Base-by-base conservation (phyloP, 2,797 vertebrate species). In the Tapirus indicus region DNA sequence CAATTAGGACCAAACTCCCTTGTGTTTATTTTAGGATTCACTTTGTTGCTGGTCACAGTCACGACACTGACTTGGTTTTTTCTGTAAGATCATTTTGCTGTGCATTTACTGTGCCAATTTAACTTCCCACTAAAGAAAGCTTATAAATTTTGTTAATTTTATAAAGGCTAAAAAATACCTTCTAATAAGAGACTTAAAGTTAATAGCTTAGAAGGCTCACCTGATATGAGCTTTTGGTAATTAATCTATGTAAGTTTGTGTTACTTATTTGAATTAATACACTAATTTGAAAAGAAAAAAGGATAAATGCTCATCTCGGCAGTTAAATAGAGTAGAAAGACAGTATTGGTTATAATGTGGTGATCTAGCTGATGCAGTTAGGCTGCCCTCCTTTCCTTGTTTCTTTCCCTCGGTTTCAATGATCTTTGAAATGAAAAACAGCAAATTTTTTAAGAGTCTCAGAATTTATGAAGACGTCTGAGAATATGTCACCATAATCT, bases 381-480 rank as follows among this genome's bases (percentile, higher is more conserved):
- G 75, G 12, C 75, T 89, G 52, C 27, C 29, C 82, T 77, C 87
- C 32, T 93, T 56, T 47, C 1, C 6, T 47, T 56, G 0, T 47
- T 58, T 88, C 11, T 96, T 75, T 74, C 47, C 20, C 32, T 80
- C 32, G 56, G 7, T 71, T 85, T 85, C 66, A 75, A 68, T 94
- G 49, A 72, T 68, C 54, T 80, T 72, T 78, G 27, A 88, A 92
- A 71, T 88, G 56, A 94, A 94, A 96, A 91, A 32, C 27, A 54
- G 2, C 23, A 71, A 71, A 17, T 54, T 56, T 54, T 56, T 90
- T 68, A 29, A 58, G 35, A 88, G 49, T 88, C 62, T 89, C 38
- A 47, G 35, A 86, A 66, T 49, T 87, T 83, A 38, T 72, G 7
- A 35, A 86, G n/a, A 94, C 5, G 27, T 32, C 62, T 88, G 14